phyloP scores from a whole-genome alignment of 2,113 vertebrate species.

The Polypterus senegalus region DNA sequence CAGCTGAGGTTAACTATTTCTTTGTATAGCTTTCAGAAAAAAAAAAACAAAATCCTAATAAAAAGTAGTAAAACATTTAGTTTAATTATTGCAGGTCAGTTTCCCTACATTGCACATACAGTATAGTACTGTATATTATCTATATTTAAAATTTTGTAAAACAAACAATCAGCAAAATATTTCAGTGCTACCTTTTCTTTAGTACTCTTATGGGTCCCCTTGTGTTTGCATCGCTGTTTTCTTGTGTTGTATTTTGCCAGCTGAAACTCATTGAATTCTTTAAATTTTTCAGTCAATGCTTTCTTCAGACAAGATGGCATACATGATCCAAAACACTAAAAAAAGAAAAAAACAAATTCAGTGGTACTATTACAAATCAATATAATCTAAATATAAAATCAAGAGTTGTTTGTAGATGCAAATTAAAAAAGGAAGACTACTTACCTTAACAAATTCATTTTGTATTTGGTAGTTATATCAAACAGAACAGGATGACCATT shows the following conservation, averaged over 20 bases:
- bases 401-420: background rate
- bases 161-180: background rate
- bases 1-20: no score
- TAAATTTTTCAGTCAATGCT: conserved; percentile 64
- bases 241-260: conserved; percentile 78
- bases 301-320: conserved; percentile 68
- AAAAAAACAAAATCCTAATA: no score
- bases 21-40: no score
- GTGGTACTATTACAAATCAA: background rate
- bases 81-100: background rate
- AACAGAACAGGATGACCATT: background rate
- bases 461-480: background rate
- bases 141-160: conserved; percentile 4
- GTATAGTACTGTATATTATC: background rate
- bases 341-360: background rate
- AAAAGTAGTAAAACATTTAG: no score
- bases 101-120: background rate
- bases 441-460: background rate
- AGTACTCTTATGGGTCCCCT: conserved; percentile 8
- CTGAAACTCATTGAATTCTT: conserved; percentile 73
- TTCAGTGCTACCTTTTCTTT: background rate
- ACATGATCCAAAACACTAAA: conserved; percentile 47
- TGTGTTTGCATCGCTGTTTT: conserved; percentile 62
- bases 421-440: background rate
- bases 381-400: background rate